Base-by-base conservation (phyloP, 2,113 vertebrate genomes). In the Solenodon paradoxus region DNA sequence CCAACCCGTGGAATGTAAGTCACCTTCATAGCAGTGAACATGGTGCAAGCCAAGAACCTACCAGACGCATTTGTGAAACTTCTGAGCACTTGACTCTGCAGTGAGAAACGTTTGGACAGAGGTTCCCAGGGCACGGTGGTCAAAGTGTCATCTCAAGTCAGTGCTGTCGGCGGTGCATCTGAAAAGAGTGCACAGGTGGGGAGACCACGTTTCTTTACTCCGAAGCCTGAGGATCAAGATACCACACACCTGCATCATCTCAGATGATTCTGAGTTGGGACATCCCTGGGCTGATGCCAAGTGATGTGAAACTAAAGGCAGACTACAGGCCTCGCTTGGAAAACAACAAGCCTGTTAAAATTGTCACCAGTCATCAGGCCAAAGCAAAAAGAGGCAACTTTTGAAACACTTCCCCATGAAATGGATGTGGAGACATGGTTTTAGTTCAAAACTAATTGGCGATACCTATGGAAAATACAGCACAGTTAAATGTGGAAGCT, bases 391-490 rank as follows among this genome's bases (percentile, higher is more conserved):
- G 32, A 26, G 32, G 64, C 1, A 19, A 38, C 26, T 16, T 35
- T 9, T 2, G 19, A 32, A 12, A 45, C 49, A 5, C 4, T 0
- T 61, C 32, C 30, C 88, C 32, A 7, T 30, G 6, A 35, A 28
- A 3, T 3, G 10, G 24, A 15, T 11, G 26, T 16, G 26, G 64
- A 69, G 24, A 12, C 4, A 9, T 8, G 77, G 40, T 22, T 16
- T 61, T 3, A 5, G 49, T 32, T 22, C 5, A 11, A 7, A n/a
- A 35, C 22, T 55, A 7, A 47, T 1, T 2, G 13, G 4, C 49
- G 38, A 11, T 11, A n/a, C 40, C 19, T 38, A 0, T 2, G 49
- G 5, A 7, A n/a, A 3, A 2, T 0, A 0, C 10, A 4, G 2
- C 4, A 20, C 4, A 2, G 2, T 30, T n/a, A 3, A 20, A 61